Evolutionary conservation across 2,888 invertebrate genomes (phyloP).

Genomic region (Phymatocera aterrima): DNA sequence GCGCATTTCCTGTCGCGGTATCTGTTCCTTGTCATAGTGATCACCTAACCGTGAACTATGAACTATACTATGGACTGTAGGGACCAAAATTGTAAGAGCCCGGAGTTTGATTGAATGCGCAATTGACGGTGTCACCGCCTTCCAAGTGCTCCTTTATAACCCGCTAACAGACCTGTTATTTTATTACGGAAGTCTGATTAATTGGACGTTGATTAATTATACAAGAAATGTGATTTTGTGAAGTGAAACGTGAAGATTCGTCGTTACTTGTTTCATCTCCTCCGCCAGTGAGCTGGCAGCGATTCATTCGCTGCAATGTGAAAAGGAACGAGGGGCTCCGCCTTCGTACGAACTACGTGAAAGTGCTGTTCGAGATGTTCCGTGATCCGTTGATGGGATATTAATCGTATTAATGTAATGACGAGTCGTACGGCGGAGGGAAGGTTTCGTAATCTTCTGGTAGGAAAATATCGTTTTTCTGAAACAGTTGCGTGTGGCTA

Average conservation of each 20-base stretch:
- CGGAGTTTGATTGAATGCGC: not conserved
- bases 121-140: not conserved
- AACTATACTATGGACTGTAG: not conserved
- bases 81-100: not conserved
- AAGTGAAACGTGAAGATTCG: not conserved
- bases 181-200: not conserved
- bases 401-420: conserved; percentile 24
- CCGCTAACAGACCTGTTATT: not conserved
- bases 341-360: not conserved
- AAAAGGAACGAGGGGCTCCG: not conserved
- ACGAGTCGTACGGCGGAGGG: not conserved
- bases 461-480: not conserved
- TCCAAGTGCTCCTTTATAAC: not conserved
- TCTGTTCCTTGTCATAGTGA: not conserved
- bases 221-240: not conserved
- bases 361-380: not conserved
- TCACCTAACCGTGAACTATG: not conserved
- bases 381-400: not conserved
- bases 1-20: conserved; percentile 54
- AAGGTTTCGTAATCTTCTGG: not conserved
- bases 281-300: not conserved
- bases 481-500: conserved; percentile 29
- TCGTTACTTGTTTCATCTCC: not conserved
- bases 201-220: not conserved
- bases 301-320: not conserved